A percentile compares a stretch with the other conserved stretches of the same genome.
phyloP scores from a whole-genome alignment of 2,113 vertebrate genomes.

The Upupa epops region DNA sequence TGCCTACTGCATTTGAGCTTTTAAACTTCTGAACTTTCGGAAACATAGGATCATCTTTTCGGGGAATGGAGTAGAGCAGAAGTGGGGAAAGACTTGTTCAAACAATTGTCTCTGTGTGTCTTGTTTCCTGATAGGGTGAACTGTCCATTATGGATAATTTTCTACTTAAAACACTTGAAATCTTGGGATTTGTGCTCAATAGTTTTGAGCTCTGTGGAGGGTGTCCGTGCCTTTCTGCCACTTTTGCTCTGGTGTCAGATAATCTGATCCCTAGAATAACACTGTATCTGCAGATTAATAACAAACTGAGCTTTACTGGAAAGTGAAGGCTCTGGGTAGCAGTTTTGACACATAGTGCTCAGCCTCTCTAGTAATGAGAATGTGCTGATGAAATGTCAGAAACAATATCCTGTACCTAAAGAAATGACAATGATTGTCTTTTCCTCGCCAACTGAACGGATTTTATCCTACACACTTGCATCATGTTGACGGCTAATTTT shows the following conservation, averaged over 20 bases:
- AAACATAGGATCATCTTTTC: not conserved
- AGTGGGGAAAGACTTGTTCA: not conserved
- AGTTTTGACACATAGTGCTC: constrained; percentile 3
- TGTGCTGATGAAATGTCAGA: not conserved
- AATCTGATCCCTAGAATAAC: not conserved
- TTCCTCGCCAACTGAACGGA: not conserved
- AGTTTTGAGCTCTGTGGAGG: not conserved
- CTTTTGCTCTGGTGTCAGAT: not conserved
- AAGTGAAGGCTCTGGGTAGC: not conserved
- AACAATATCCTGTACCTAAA: constrained; percentile 26
- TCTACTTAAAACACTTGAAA: not conserved
- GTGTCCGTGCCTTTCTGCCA: not conserved
- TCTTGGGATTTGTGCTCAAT: not conserved
- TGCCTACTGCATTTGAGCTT: not conserved
- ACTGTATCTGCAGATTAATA: not conserved
- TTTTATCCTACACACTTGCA: constrained; percentile 20
- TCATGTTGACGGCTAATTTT: not conserved
- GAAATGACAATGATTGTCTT: not conserved
- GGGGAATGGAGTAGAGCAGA: not conserved
- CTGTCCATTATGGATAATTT: not conserved
- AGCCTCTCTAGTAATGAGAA: not conserved
- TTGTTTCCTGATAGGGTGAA: not conserved
- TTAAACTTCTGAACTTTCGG: not conserved
- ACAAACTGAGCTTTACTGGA: not conserved
- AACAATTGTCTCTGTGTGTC: not conserved